phyloP scores from a whole-genome alignment of 2,888 invertebrate genomes.

The Dermolepida albohirtum region DNA sequence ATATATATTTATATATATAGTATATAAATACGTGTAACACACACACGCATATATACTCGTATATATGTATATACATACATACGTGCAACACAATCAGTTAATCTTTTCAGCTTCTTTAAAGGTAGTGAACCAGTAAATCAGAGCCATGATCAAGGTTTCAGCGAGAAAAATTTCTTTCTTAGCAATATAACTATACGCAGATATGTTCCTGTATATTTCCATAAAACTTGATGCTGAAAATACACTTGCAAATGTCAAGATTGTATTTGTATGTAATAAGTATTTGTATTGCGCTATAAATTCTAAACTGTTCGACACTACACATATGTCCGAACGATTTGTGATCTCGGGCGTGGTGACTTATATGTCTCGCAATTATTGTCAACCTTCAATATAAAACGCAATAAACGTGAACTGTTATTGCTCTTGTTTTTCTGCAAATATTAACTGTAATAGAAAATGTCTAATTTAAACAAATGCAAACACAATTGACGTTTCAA shows the following conservation, averaged over 20 bases:
- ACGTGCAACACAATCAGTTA: background rate
- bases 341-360: slow-evolving; percentile 5
- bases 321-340: no score
- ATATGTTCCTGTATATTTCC: no score
- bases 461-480: no score
- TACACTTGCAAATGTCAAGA: slow-evolving; percentile 3
- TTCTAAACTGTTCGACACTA: background rate
- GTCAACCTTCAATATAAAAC: no score
- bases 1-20: no score
- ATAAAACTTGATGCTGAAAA: background rate
- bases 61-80: background rate
- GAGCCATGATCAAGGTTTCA: slow-evolving; percentile 3
- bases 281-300: background rate
- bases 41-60: no score
- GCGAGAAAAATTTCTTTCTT: background rate
- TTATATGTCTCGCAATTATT: slow-evolving; percentile 2
- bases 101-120: background rate
- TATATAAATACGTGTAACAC: no score
- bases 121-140: background rate
- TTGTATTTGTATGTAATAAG: background rate
- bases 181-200: background rate
- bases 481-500: no score
- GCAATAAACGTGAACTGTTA: no score
- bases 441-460: no score
- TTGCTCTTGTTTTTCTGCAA: no score